Percentiles rank a stretch among this genome's conserved stretches.
Evolutionary conservation across 2,888 invertebrate species (phyloP).

Genomic region (Xanthostigma xanthostigma): DNA sequence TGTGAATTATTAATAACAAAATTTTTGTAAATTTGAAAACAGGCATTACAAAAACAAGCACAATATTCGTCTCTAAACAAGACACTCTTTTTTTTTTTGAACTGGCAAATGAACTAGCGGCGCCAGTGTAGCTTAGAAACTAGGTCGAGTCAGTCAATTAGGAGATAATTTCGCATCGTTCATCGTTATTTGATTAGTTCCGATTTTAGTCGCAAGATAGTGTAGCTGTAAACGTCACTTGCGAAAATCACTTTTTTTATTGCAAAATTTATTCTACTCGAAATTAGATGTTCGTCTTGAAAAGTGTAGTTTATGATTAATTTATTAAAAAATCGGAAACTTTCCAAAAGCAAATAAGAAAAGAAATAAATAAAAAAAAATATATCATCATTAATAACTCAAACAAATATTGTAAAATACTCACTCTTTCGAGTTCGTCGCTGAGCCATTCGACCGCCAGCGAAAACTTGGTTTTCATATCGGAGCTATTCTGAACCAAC

Average conservation of each 20-base stretch:
- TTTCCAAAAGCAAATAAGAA: neutral
- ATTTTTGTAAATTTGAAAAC: neutral
- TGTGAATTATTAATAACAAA: conserved; percentile 1
- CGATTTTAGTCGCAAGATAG: too few relatives aligned
- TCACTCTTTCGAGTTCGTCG: conserved; percentile 75
- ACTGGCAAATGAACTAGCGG: neutral
- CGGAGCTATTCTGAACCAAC: conserved; percentile 61
- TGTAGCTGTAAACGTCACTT: too few relatives aligned
- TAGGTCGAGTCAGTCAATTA: too few relatives aligned
- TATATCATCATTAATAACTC: neutral
- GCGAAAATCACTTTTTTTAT: too few relatives aligned
- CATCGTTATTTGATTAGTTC: too few relatives aligned
- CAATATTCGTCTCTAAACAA: neutral
- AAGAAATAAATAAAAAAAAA: conserved; percentile 1
- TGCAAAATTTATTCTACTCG: too few relatives aligned
- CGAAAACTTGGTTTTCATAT: conserved; percentile 75
- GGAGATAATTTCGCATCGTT: too few relatives aligned
- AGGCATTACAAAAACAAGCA: neutral
- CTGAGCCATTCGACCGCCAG: conserved; percentile 88
- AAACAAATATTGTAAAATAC: conserved; percentile 11
- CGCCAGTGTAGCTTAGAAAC: too few relatives aligned
- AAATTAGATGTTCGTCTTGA: too few relatives aligned
- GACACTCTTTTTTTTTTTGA: neutral
- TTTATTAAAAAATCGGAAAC: too few relatives aligned
- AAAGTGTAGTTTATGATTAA: too few relatives aligned